phyloP scores from a whole-genome alignment of 2,797 vertebrate genomes.

The Loriculus beryllinus region DNA sequence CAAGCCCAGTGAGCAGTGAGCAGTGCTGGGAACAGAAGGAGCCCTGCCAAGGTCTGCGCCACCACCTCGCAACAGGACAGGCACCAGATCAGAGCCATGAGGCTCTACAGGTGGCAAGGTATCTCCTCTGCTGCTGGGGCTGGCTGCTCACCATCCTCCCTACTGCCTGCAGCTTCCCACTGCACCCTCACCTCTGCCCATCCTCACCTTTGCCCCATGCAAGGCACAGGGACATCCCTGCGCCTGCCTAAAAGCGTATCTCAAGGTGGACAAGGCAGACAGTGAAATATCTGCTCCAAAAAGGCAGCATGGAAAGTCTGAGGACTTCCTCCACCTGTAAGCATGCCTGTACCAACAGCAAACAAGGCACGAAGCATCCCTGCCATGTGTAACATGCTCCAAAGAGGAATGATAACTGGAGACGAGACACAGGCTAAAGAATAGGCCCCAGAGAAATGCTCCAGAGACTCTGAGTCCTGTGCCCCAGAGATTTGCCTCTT shows the following conservation, averaged over 20 bases:
- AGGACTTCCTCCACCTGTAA: neutral
- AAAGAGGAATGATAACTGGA: neutral
- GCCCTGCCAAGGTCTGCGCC: neutral
- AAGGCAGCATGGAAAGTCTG: neutral
- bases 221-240: rapidly evolving
- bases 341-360: rapidly evolving
- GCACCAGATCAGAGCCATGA: neutral
- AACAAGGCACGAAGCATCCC: neutral
- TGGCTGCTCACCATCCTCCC: neutral
- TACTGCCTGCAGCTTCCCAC: rapidly evolving
- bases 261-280: neutral
- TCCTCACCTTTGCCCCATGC: neutral
- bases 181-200: neutral
- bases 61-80: neutral
- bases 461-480: neutral
- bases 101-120: rapidly evolving
- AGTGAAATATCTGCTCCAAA: neutral
- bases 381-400: neutral
- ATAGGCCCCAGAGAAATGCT: neutral
- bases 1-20: neutral
- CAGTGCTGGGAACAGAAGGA: neutral
- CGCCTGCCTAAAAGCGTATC: neutral
- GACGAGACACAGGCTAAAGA: neutral
- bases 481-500: neutral
- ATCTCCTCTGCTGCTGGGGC: neutral